These are phyloP conservation scores for Calonectris borealis DNA, from an alignment of 2,113 vertebrate species.

Conservation along the genomic window DNA sequence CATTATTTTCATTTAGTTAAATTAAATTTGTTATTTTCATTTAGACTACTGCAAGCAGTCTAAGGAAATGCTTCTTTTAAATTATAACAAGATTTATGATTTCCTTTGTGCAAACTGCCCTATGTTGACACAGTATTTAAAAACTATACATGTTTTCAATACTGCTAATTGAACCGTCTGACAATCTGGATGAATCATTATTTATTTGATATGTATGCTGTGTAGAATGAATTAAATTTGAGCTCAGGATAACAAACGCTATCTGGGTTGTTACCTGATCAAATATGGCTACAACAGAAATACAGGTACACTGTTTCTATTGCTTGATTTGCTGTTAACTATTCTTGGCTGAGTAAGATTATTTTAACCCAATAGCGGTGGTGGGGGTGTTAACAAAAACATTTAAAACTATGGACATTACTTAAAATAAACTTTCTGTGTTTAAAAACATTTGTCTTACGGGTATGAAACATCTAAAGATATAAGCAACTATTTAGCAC, in stretches of 20 bases:
- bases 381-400: not conserved
- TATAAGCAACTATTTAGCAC: not conserved
- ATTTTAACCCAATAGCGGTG: not conserved
- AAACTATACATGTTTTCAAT: not conserved
- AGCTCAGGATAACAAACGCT: not conserved
- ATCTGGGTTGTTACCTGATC: not conserved
- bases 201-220: not conserved
- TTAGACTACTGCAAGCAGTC: not conserved
- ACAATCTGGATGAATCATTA: not conserved
- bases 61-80: not conserved
- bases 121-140: not conserved
- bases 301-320: not conserved
- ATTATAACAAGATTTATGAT: not conserved
- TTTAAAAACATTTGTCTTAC: not conserved
- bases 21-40: not conserved
- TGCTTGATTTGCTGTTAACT: not conserved
- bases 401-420: not conserved
- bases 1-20: not conserved
- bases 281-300: not conserved
- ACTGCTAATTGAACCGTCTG: not conserved
- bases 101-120: not conserved
- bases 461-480: not conserved
- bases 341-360: not conserved
- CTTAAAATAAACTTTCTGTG: not conserved
- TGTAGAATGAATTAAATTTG: not conserved